Conservation (phyloP, 2,888 invertebrate genomes). For the Macroteleia sp. region DNA sequence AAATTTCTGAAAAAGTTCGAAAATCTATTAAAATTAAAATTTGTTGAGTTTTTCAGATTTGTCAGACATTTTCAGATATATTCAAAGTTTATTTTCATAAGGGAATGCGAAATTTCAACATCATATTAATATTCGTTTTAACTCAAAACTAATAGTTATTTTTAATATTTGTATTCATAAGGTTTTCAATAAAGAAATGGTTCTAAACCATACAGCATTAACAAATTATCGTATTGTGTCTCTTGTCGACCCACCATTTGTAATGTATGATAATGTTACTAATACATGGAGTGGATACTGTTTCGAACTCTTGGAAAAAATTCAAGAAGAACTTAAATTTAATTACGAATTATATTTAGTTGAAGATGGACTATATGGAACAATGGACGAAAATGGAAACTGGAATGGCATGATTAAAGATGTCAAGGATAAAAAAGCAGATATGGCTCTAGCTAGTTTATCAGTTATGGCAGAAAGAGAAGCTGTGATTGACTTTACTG, state of each 20-base stretch:
- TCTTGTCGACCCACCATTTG: conserved; percentile 93
- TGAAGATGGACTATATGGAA: conserved; percentile 93
- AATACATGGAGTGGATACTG: conserved; percentile 90
- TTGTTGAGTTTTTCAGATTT: too few species aligned
- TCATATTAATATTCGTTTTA: too few species aligned
- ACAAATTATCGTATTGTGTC: conserved; percentile 94
- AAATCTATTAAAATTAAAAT: too few species aligned
- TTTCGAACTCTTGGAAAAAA: conserved; percentile 95
- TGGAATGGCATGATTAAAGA: conserved; percentile 95
- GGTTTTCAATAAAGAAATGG: conserved; percentile 73
- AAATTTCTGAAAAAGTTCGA: too few species aligned
- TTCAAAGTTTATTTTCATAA: too few species aligned
- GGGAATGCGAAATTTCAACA: too few species aligned
- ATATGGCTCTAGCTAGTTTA: conserved; percentile 96
- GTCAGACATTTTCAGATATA: too few species aligned
- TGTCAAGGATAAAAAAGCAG: conserved; percentile 93
- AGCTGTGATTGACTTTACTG: conserved; percentile 98
- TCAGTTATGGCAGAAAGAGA: conserved; percentile 99
- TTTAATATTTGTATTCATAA: conserved; percentile 27
- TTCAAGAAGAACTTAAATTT: conserved; percentile 92
- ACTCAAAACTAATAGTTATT: too few species aligned
- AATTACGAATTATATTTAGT: conserved; percentile 94
- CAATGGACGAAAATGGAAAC: conserved; percentile 93
- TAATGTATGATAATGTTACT: conserved; percentile 88
- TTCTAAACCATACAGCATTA: conserved; percentile 91